Evolutionary conservation across 2,113 vertebrate genomes (phyloP).

Genomic region (Syngnathoides biaculeatus): DNA sequence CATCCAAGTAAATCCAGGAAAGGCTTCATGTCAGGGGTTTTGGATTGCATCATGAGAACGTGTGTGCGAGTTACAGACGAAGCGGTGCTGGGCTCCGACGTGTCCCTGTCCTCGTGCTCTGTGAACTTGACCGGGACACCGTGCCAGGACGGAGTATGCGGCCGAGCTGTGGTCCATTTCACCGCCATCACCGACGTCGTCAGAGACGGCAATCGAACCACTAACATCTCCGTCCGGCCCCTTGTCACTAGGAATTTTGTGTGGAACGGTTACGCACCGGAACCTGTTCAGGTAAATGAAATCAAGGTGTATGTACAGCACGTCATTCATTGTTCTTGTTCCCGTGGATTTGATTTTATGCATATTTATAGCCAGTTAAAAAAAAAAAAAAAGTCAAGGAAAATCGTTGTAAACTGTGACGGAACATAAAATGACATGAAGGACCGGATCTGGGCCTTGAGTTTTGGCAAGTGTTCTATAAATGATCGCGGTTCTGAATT

Average conservation of each 20-base stretch:
- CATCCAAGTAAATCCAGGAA: too few relatives aligned
- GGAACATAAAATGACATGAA: too few relatives aligned
- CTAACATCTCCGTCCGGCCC: conserved; percentile 70
- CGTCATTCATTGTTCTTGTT: neutral
- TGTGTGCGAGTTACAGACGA: conserved; percentile 42
- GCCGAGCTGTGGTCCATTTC: conserved; percentile 72
- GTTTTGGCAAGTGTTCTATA: too few relatives aligned
- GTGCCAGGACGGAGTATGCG: conserved; percentile 75
- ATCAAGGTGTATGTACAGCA: too few relatives aligned
- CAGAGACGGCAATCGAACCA: conserved; percentile 77
- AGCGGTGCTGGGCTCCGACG: conserved; percentile 66
- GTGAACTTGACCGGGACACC: conserved; percentile 71
- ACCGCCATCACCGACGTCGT: conserved; percentile 78
- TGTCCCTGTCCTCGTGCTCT: conserved; percentile 83
- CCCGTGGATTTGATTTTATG: neutral
- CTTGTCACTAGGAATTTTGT: conserved; percentile 76
- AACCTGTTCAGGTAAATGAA: conserved; percentile 73
- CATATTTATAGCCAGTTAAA: too few relatives aligned
- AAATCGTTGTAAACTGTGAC: too few relatives aligned
- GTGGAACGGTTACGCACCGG: conserved; percentile 82
- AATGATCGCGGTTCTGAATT: too few relatives aligned
- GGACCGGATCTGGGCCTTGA: too few relatives aligned
- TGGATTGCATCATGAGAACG: neutral
- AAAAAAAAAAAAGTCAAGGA: too few relatives aligned
- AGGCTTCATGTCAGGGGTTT: neutral